These are phyloP conservation scores for Lepisosteus osseus DNA, from an alignment of 2,113 vertebrate genomes.

Conservation along the genomic window DNA sequence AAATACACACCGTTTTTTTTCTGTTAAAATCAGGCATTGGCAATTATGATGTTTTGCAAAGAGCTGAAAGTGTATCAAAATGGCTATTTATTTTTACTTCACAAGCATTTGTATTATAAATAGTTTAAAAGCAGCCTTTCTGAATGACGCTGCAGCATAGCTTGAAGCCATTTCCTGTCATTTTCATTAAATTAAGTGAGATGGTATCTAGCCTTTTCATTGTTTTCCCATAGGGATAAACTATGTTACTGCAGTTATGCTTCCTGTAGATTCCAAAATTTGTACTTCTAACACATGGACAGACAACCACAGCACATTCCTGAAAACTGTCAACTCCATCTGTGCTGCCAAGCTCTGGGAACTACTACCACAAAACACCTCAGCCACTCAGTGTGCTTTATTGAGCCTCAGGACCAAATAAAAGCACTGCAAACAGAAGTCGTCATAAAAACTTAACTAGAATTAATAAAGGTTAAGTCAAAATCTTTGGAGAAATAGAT, in stretches of 20 bases:
- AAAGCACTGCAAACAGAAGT: too few species aligned
- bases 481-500: too few species aligned
- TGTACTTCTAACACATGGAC: too few species aligned
- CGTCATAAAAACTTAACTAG: too few species aligned
- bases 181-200: background rate
- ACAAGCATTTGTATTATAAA: background rate
- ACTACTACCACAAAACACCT: too few species aligned
- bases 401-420: too few species aligned
- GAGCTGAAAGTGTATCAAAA: slow-evolving; percentile 7
- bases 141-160: background rate
- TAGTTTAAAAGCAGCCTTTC: background rate
- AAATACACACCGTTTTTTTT: slow-evolving; percentile 26
- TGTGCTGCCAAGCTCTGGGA: too few species aligned
- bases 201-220: background rate
- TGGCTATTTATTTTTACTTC: slow-evolving; percentile 15
- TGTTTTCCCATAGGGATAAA: background rate
- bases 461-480: too few species aligned
- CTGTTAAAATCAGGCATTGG: slow-evolving; percentile 33
- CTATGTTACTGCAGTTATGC: background rate
- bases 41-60: background rate
- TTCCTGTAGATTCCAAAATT: background rate
- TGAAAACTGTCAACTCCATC: too few species aligned
- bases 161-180: background rate
- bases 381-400: too few species aligned
- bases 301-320: too few species aligned